Percentiles rank a stretch among this genome's conserved stretches.
Conservation (phyloP, 2,888 invertebrate genomes). For the Blera fallax region DNA sequence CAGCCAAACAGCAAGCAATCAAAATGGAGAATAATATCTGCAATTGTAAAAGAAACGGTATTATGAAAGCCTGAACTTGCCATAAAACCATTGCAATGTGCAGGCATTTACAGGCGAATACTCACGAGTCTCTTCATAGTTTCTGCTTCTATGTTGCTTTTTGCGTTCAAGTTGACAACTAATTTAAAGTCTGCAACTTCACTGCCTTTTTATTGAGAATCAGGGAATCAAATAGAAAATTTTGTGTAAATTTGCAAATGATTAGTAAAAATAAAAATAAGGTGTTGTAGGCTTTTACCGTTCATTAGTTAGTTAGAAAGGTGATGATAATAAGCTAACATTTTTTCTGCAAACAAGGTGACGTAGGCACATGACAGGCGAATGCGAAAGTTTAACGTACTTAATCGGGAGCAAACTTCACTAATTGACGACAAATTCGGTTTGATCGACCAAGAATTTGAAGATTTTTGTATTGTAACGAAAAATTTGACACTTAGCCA, state of each 20-base stretch:
- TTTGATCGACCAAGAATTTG: not conserved
- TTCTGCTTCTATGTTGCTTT: slow-evolving; percentile 2
- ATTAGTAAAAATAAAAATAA: not conserved
- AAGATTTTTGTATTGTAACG: not conserved
- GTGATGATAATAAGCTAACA: slow-evolving; percentile 27
- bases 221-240: not conserved
- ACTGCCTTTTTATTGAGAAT: slow-evolving; percentile 29
- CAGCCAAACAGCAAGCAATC: slow-evolving; percentile 28
- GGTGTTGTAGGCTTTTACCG: not conserved
- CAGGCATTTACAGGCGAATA: not conserved
- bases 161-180: slow-evolving; percentile 9
- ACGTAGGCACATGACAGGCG: not conserved
- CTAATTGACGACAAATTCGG: not conserved
- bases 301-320: not conserved
- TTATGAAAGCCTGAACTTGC: not conserved
- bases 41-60: not conserved
- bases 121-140: slow-evolving; percentile 54
- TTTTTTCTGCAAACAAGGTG: not conserved
- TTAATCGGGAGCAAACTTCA: not conserved
- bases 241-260: not conserved
- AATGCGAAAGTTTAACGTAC: not conserved
- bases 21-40: slow-evolving; percentile 27
- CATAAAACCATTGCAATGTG: not conserved
- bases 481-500: no score
- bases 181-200: not conserved